Conservation (phyloP, 2,888 invertebrate genomes). For the Cantharis nigra region DNA sequence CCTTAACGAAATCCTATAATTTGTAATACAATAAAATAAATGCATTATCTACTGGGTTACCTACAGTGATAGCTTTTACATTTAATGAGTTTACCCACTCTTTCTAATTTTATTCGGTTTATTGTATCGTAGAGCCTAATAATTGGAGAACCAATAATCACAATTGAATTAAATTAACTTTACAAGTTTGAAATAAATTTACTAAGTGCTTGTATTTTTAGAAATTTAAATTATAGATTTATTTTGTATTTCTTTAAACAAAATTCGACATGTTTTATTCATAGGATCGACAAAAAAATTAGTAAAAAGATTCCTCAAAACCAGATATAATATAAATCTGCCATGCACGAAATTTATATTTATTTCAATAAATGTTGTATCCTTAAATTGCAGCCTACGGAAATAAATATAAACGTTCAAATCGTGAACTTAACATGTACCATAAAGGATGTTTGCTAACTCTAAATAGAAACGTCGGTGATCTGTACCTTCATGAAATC, state of each 20-base stretch:
- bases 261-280: background rate
- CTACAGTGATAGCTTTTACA: slow-evolving; percentile 35
- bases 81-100: slow-evolving; percentile 20
- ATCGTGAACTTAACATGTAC: background rate
- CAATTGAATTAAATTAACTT: background rate
- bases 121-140: background rate
- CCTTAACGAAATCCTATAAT: background rate
- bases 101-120: background rate
- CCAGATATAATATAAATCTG: background rate
- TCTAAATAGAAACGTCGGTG: background rate
- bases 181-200: background rate
- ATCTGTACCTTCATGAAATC: background rate
- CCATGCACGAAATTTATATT: slow-evolving; percentile 10
- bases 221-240: background rate
- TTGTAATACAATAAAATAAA: slow-evolving; percentile 11
- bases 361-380: background rate
- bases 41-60: slow-evolving; percentile 34
- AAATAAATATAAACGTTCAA: slow-evolving; percentile 2
- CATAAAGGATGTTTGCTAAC: background rate
- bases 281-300: background rate
- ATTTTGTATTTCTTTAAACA: background rate
- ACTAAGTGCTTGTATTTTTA: background rate
- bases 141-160: background rate
- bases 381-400: slow-evolving; percentile 6
- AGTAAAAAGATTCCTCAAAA: background rate